A percentile compares a stretch with the other conserved stretches of the same genome.
Conservation (phyloP, 2,888 invertebrate species). For the Sinentomon sp. region DNA sequence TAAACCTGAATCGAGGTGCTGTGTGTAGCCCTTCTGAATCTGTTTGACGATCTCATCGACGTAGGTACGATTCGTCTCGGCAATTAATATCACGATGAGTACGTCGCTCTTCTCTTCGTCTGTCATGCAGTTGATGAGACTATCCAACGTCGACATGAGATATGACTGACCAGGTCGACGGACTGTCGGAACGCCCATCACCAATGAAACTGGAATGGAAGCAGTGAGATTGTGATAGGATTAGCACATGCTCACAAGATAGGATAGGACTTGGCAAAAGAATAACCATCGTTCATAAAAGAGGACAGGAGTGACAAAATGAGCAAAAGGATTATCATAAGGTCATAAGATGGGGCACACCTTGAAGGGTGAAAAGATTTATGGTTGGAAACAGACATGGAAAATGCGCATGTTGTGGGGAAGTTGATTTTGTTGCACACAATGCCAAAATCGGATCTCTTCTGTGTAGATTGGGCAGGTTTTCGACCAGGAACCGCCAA, state of each 20-base stretch:
- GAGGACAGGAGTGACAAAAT: not conserved
- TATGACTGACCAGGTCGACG: conserved; percentile 65
- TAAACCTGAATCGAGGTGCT: conserved; percentile 46
- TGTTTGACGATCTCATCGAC: too few species aligned
- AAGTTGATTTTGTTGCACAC: too few species aligned
- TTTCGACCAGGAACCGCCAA: too few species aligned
- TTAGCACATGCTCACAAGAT: not conserved
- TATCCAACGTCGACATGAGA: conserved; percentile 53
- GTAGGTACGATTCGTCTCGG: conserved; percentile 39
- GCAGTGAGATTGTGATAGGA: conserved; percentile 1
- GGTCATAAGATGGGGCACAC: too few species aligned
- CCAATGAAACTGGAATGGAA: conserved; percentile 34
- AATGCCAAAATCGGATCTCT: too few species aligned
- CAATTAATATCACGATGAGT: conserved; percentile 58
- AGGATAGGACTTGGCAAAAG: not conserved
- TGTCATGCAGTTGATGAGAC: conserved; percentile 49
- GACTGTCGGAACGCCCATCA: conserved; percentile 71
- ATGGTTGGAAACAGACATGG: too few species aligned
- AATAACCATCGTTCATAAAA: conserved; percentile 1
- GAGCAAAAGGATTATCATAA: too few species aligned
- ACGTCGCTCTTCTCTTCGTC: conserved; percentile 41
- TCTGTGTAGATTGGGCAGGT: too few species aligned
- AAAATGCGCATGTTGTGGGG: too few species aligned
- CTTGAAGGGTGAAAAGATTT: too few species aligned
- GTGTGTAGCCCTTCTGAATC: too few species aligned